Conservation (phyloP, 2,888 invertebrate species). For the Suillia variegata region DNA sequence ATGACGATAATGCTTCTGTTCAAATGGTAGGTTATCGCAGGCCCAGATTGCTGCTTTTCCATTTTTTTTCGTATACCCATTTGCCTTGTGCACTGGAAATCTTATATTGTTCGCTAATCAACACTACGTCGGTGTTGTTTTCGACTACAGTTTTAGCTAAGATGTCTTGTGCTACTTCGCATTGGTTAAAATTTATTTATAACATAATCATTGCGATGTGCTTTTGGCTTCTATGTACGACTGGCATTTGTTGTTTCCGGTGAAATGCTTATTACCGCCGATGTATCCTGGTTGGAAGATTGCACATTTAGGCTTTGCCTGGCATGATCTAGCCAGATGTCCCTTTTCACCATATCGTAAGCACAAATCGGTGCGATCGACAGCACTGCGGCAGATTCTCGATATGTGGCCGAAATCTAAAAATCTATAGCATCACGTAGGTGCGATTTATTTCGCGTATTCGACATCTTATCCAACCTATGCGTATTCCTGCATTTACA, state of each 20-base stretch:
- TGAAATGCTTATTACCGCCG: not conserved
- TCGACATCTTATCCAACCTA: slow-evolving; percentile 7
- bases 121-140: not conserved
- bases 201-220: not conserved
- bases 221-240: not conserved
- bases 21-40: not conserved
- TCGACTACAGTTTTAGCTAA: not conserved
- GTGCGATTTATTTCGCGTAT: not conserved
- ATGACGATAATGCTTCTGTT: not conserved
- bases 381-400: not conserved
- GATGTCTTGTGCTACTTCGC: slow-evolving; percentile 5
- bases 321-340: not conserved
- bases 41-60: slow-evolving; percentile 1
- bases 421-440: slow-evolving; percentile 1
- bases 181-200: slow-evolving; percentile 4
- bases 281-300: not conserved
- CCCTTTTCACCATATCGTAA: not conserved
- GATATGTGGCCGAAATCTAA: slow-evolving; percentile 4
- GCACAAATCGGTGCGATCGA: not conserved
- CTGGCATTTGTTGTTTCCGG: not conserved
- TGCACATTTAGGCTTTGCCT: not conserved
- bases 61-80: not conserved
- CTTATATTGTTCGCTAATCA: slow-evolving; percentile 3
- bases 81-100: not conserved
- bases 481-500: not conserved